phyloP scores from a whole-genome alignment of 1,140 invertebrate genomes.

The Eumaeus atala region DNA sequence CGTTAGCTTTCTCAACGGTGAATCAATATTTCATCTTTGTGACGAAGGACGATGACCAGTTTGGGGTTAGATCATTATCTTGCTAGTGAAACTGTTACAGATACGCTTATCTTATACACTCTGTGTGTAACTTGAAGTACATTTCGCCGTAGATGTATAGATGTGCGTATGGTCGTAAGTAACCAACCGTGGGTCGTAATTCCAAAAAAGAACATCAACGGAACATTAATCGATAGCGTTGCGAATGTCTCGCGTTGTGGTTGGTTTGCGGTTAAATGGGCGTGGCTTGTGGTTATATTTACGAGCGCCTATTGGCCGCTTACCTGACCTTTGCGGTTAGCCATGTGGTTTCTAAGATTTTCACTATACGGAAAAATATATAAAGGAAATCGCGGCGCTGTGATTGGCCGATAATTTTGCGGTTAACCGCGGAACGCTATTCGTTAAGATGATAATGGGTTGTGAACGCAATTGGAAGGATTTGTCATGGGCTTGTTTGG shows the following conservation, averaged over 20 bases:
- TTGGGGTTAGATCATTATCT: constrained; percentile 32
- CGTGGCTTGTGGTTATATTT: constrained; percentile 70
- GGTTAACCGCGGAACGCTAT: constrained; percentile 58
- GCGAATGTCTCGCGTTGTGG: constrained; percentile 68
- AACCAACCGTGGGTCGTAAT: constrained; percentile 29
- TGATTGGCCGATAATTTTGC: constrained; percentile 63
- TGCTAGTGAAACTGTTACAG: not conserved
- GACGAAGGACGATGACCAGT: constrained; percentile 53
- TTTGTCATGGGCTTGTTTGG: constrained; percentile 48
- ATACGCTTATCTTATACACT: not conserved
- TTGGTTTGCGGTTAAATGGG: constrained; percentile 69
- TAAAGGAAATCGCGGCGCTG: constrained; percentile 59
- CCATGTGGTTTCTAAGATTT: constrained; percentile 72
- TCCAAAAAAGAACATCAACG: constrained; percentile 47
- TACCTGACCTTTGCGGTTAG: constrained; percentile 71
- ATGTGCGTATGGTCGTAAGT: constrained; percentile 3
- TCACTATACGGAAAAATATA: constrained; percentile 69
- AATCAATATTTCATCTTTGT: constrained; percentile 72
- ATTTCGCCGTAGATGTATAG: not conserved
- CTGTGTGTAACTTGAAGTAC: not conserved
- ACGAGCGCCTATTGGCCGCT: constrained; percentile 63
- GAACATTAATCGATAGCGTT: constrained; percentile 59
- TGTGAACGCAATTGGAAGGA: constrained; percentile 51
- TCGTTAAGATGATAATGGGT: constrained; percentile 64
- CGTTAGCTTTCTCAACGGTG: constrained; percentile 50